Conservation (phyloP, 2,113 vertebrate genomes). For the Notothenia rossii region DNA sequence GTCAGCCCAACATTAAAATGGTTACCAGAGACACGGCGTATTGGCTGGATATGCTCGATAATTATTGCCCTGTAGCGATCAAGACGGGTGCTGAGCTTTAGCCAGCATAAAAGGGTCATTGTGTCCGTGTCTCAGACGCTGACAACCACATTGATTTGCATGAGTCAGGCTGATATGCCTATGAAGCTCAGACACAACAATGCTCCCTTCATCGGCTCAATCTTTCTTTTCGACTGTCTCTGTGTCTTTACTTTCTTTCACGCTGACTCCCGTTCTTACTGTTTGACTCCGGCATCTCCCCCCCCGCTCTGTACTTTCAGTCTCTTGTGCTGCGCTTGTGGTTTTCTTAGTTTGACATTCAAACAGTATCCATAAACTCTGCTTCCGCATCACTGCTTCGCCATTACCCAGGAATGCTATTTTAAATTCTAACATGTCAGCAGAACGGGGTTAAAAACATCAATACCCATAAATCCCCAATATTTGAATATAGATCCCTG, state of each 20-base stretch:
- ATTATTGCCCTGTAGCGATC: constrained; percentile 60
- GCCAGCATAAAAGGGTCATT: constrained; percentile 61
- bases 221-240: constrained; percentile 32
- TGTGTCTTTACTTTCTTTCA: constrained; percentile 14
- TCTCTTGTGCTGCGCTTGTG: constrained; percentile 56
- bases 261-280: constrained; percentile 11
- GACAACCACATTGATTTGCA: constrained; percentile 68
- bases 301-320: constrained; percentile 28
- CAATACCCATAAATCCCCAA: constrained; percentile 76
- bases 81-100: constrained; percentile 42
- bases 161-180: constrained; percentile 65
- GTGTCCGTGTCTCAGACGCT: constrained; percentile 54
- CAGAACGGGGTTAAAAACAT: constrained; percentile 77
- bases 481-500: constrained; percentile 78
- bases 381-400: constrained; percentile 63
- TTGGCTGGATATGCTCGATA: constrained; percentile 69
- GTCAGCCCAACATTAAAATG: too few relatives aligned
- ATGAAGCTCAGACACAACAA: constrained; percentile 53
- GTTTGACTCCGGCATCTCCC: constrained; percentile 21
- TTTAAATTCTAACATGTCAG: constrained; percentile 77
- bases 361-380: constrained; percentile 76
- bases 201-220: constrained; percentile 50
- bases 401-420: constrained; percentile 65
- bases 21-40: constrained; percentile 26
- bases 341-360: constrained; percentile 76